Evolutionary conservation across 2,888 invertebrate species (phyloP), one percentile per base, ranked within the genome.

Genomic region (Athrips mouffetella): DNA sequence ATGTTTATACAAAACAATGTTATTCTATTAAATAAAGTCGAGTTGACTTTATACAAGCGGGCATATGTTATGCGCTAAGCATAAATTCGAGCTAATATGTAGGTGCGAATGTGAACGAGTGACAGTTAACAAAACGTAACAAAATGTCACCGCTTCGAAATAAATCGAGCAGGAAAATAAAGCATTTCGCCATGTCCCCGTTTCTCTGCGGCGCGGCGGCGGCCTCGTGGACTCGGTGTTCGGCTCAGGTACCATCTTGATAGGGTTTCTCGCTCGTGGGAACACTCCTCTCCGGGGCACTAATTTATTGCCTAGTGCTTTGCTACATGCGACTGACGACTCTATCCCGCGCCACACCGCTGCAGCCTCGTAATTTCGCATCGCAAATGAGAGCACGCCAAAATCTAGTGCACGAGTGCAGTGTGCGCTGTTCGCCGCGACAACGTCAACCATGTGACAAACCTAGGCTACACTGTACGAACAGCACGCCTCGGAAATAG

Each of bases 311-410:
- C 77, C 74, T 66, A 68, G 78, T 67, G 65, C 65, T 72, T 70
- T 59, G 73, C 75, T 80, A 79, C 84, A 84, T 75, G 79, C 78
- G 76, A 80, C 80, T 86, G 87, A 87, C 86, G 85, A 81, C 86
- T 87, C 80, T 76, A 87, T 87, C 76, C 78, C 63, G 65, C 56
- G 65, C 63, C 63, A 61, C 52, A 59, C 65, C 65, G 66, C 67
- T 66, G 37, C n/a, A n/a, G 54, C 57, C 67, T 73, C 71, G 76
- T 76, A 78, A 76, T 77, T 80, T 47, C 52, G 55, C 51, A 48
- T 50, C 45, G 48, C 46, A 53, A 42, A 47, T 44, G 68, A 63
- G 60, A 56, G 51, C 52, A 58, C 54, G 55, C 58, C 64, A 63
- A 64, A 71, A 68, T 65, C 65, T 59, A 57, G 58, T 46, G 54